Percentiles rank a stretch among this genome's conserved stretches.
These are phyloP conservation scores for Origma solitaria DNA, from an alignment of 2,113 vertebrate species.

Conservation along the genomic window DNA sequence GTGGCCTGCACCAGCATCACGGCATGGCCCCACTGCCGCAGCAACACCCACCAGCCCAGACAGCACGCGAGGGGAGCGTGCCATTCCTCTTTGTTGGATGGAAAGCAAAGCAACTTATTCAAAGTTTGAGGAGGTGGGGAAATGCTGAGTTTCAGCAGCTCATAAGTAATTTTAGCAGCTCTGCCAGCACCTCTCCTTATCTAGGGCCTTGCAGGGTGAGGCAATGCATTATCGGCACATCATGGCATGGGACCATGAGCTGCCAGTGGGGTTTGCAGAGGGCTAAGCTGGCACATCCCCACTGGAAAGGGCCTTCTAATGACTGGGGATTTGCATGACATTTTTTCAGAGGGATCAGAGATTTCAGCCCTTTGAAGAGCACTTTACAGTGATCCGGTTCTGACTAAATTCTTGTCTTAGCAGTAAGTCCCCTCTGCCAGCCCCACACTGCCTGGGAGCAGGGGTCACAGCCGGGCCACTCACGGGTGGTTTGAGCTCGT, in stretches of 20 bases:
- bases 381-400: rapidly evolving
- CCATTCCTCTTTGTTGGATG: neutral
- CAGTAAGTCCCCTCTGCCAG: neutral
- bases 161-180: neutral
- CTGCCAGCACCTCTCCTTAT: neutral
- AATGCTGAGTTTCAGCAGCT: neutral
- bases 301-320: neutral
- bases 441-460: neutral
- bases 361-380: neutral
- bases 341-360: neutral
- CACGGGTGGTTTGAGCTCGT: neutral
- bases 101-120: neutral
- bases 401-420: neutral
- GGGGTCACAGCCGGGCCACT: neutral
- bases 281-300: neutral
- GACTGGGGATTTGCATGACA: rapidly evolving
- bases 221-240: neutral
- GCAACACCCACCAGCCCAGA: neutral
- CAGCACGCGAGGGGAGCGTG: rapidly evolving
- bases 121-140: neutral
- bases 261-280: neutral
- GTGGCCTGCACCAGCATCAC: neutral
- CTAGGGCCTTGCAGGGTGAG: neutral
- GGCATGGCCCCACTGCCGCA: rapidly evolving
- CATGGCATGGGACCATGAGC: rapidly evolving